Base-by-base conservation (phyloP, 2,888 invertebrate genomes). In the Hydrotaea cyrtoneurina region DNA sequence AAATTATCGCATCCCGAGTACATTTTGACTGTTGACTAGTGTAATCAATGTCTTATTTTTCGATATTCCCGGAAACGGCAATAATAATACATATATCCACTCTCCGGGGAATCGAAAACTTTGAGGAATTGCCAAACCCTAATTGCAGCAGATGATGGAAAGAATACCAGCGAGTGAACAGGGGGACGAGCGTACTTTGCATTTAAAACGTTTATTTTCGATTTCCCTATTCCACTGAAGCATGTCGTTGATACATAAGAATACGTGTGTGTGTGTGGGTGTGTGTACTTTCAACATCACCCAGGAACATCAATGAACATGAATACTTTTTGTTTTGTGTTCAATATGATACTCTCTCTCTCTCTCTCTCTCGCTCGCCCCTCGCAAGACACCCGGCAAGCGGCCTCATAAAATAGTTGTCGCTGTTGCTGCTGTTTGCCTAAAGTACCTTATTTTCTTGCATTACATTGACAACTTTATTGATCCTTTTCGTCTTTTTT, bases 401-500 rank as follows among this genome's bases (percentile, higher is more conserved):
- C 36, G 10, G 36, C 8, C 15, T 31, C 62, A 62, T 62, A 62
- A 62, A 62, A 62, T 36, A 62, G 59, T 26, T 39, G 66, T 39
- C 39, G 13, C 36, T 36, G 64, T 36, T 64, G 36, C 17, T 26
- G 19, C 19, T 66, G 43, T 19, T 36, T 36, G 64, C 21, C 19
- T 66, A 66, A 64, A 66, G 66, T 66, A 66, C 66, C 66, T 66
- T 66, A 66, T 66, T 66, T 66, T 66, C 66, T 13, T 66, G 66
- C 66, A 43, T 66, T 66, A 66, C 66, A 66, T 43, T 66, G 66
- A 66, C 66, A 66, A 66, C 66, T 66, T 66, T 66, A 66, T 66
- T 66, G 66, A 66, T 66, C 43, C 66, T 66, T 15, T 59, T 59
- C 26, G 15, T 13, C 13, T 11, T 59, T 59, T 57, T 66, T 39